Percentiles rank a stretch among this genome's conserved stretches.
Conservation (phyloP, 2,113 vertebrate species). For the Raja brachyura region DNA sequence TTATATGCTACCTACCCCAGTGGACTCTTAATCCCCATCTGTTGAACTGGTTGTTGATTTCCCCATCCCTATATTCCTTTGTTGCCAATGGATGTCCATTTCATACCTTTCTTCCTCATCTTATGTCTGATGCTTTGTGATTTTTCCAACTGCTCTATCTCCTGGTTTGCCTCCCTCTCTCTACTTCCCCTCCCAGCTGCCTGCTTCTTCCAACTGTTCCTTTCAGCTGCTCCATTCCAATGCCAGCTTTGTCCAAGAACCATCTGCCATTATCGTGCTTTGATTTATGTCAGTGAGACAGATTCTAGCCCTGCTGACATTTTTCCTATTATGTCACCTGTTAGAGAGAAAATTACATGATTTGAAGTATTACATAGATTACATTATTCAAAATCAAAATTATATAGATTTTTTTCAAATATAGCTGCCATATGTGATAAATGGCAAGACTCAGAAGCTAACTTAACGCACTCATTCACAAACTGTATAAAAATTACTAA, state of each 20-base stretch:
- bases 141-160: background rate
- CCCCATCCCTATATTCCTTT: background rate
- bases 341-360: background rate
- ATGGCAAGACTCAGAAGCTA: too few species aligned
- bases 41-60: background rate
- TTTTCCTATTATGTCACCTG: background rate
- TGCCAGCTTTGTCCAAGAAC: slow-evolving; percentile 30
- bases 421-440: too few species aligned
- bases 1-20: too few species aligned
- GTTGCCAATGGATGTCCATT: background rate
- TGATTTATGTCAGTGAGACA: background rate
- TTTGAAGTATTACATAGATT: too few species aligned
- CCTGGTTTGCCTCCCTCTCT: slow-evolving; percentile 18
- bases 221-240: slow-evolving; percentile 11
- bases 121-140: background rate
- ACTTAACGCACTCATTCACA: too few species aligned
- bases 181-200: background rate
- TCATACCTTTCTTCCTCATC: background rate
- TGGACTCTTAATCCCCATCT: slow-evolving; percentile 20
- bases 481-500: too few species aligned
- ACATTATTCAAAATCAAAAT: too few species aligned
- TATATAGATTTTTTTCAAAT: too few species aligned
- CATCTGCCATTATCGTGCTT: slow-evolving; percentile 13
- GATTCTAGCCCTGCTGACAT: background rate
- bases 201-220: slow-evolving; percentile 19